Base-by-base conservation (phyloP, 2,797 vertebrate genomes). In the Gobionotothen gibberifrons region DNA sequence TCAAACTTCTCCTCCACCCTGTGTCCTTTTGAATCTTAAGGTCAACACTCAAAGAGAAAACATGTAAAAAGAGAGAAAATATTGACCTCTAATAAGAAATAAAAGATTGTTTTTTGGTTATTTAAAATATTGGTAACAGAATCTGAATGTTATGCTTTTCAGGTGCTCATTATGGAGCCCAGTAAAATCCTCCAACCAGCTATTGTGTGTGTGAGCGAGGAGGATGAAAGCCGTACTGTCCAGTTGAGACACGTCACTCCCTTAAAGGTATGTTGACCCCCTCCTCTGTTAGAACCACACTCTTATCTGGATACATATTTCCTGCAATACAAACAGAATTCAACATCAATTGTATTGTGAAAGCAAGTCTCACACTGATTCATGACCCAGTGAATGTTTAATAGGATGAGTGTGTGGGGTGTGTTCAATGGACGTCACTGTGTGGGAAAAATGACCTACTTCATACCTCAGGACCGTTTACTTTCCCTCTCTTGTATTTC, bases 131-230 rank as follows among this genome's bases (percentile, higher is more conserved):
- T 10, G 3, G 4, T 6, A 14, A n/a, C 44, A 2, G 2, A 22
- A 22, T 49, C 15, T 43, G 7, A 4, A 39, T 15, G 19, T 26
- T 36, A 42, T 81, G 42, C 21, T 43, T 74, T 75, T 15, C 83
- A 98, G 97, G 96, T 97, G 12, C 94, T 98, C 26, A 85, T 97
- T 60, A 85, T 98, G 77, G 97, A 98, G 80, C 94, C 93, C 52
- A 95, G 84, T 78, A 96, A 96, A 89, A 84, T 96, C 48, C 90
- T 97, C 53, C 93, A 93, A 60, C 96, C 97, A 0, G 92, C 95
- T 0, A 82, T 85, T 14, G 93, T 98, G 26, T 89, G 83, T 11
- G 91, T 97, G 61, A 92, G 69, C 10, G 90, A 95, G 21, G 89
- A 92, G 13, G 94, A 95, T 0, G 87, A 91, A 0, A 94, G 92